Base-by-base conservation (phyloP, 2,797 vertebrate species). In the Melanotaenia boesemani region DNA sequence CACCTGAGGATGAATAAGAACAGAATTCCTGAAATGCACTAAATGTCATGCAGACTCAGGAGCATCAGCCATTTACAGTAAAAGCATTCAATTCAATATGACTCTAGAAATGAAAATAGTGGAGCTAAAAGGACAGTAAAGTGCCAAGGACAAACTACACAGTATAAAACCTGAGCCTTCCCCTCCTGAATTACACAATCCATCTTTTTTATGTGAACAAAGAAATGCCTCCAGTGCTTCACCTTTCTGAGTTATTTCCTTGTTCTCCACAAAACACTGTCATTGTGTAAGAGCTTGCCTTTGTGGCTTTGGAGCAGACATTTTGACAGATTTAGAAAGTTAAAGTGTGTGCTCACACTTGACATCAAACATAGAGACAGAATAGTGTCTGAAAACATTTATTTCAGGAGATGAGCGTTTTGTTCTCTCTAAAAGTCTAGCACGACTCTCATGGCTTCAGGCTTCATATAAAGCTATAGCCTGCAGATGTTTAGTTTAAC, bases 181-280 rank as follows among this genome's bases (percentile, higher is more conserved):
- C 34, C 24, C 58, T 46, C 13, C 34, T 78, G 70, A 80, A 83
- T 76, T 67, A 61, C 64, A 63, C 58, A 79, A 63, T 83, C 54
- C 18, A 61, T 79, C 72, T 66, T 13, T 69, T 81, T 78, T 72
- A 74, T 79, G 64, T 64, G 69, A 54, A 65, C 34, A 70, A 76
- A 71, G 48, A 76, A 78, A 20, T 61, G 60, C 69, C 77, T 76
- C 59, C 56, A 71, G 71, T 61, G 61, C 34, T 54, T 65, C 24
- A 76, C 50, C 32, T 76, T 26, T 65, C 30, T 54, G 67, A 83
- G 44, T 82, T 68, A 70, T 70, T 80, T 76, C 39, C 26, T 69
- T 63, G 69, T 15, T 16, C 32, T 34, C 18, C 7, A 59, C 20
- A 9, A 70, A 73, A 64, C 44, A 68, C 48, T 75, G 52, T 37